Percentiles rank a stretch among this genome's conserved stretches.
These are phyloP conservation scores for Tribolium freemani DNA, from an alignment of 2,888 invertebrate species.

Conservation along the genomic window DNA sequence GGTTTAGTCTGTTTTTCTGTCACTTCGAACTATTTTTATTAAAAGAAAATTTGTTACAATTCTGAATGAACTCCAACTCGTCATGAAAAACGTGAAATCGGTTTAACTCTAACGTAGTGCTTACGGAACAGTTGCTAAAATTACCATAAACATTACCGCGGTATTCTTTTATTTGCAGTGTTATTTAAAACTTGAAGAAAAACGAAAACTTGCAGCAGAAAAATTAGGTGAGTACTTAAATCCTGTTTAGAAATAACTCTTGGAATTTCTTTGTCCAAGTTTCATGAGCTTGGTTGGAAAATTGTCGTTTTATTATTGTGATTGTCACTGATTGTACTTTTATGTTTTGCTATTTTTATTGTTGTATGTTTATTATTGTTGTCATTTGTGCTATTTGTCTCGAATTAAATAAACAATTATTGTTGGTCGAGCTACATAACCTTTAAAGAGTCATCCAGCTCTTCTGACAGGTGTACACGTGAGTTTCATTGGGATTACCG, in stretches of 20 bases:
- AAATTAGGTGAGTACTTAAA: slow-evolving; percentile 20
- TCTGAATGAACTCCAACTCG: slow-evolving; percentile 34
- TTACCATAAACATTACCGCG: slow-evolving; percentile 21
- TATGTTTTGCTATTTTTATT: background rate
- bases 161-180: slow-evolving; percentile 26
- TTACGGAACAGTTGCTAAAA: slow-evolving; percentile 20
- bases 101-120: slow-evolving; percentile 32
- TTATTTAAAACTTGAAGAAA: slow-evolving; percentile 38
- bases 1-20: slow-evolving; percentile 46
- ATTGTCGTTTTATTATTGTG: background rate
- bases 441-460: slow-evolving; percentile 46
- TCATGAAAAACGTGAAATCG: slow-evolving; percentile 12
- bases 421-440: slow-evolving; percentile 45
- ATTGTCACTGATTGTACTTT: background rate
- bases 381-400: slow-evolving; percentile 9
- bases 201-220: slow-evolving; percentile 10
- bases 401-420: slow-evolving; percentile 33
- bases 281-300: slow-evolving; percentile 6
- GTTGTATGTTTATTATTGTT: slow-evolving; percentile 22
- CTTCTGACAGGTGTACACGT: slow-evolving; percentile 47
- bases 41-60: slow-evolving; percentile 29
- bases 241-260: slow-evolving; percentile 3
- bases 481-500: slow-evolving; percentile 40
- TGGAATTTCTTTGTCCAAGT: slow-evolving; percentile 10
- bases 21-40: slow-evolving; percentile 40